These are phyloP conservation scores for Acestrorhynchus altus DNA, from an alignment of 2,797 vertebrate genomes.

Conservation along the genomic window DNA sequence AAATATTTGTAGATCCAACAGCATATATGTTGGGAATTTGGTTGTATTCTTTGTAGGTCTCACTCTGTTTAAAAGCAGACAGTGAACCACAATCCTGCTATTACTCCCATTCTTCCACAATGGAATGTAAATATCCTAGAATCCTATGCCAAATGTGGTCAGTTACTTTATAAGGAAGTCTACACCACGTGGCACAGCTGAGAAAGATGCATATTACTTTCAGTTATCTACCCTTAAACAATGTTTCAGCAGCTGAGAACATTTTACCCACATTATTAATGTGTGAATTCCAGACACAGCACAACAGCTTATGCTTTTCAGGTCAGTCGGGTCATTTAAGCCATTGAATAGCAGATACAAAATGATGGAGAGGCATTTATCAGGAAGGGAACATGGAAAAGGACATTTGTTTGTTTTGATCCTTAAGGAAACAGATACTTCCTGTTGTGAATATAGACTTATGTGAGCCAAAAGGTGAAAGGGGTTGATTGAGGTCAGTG, in stretches of 20 bases:
- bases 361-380: conserved; percentile 18
- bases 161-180: neutral
- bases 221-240: no score
- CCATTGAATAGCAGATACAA: neutral
- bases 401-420: conserved; percentile 56
- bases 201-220: no score
- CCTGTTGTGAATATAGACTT: conserved; percentile 52
- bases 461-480: conserved; percentile 22
- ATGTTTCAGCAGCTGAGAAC: no score
- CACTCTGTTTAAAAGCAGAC: no score
- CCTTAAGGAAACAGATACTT: conserved; percentile 56
- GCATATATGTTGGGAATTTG: no score
- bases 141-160: neutral
- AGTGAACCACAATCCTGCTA: no score
- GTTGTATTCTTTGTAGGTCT: no score
- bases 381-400: neutral
- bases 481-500: conserved; percentile 24
- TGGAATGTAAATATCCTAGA: no score
- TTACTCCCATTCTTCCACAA: no score
- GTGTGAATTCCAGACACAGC: neutral
- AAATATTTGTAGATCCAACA: no score
- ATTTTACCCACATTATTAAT: neutral
- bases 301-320: neutral
- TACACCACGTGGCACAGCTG: neutral
- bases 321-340: neutral